A percentile compares a stretch with the other conserved stretches of the same genome.
These are phyloP conservation scores for Catocala sponsa DNA, from an alignment of 2,888 invertebrate species.

Conservation along the genomic window DNA sequence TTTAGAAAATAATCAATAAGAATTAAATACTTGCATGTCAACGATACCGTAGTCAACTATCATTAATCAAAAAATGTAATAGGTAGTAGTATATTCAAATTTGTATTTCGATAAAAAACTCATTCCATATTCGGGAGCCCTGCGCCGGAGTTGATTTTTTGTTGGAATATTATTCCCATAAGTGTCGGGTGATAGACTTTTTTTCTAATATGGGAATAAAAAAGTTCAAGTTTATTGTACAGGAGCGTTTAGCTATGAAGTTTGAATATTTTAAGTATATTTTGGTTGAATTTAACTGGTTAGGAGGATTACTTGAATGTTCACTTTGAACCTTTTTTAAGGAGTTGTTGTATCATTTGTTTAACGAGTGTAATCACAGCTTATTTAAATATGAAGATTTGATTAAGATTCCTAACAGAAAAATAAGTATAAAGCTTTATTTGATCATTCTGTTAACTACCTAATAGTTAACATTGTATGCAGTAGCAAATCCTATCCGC, in stretches of 20 bases:
- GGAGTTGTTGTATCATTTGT: background rate
- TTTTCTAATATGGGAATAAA: constrained; percentile 26
- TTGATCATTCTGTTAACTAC: too few relatives aligned
- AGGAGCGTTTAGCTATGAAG: constrained; percentile 22
- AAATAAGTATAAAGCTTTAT: too few relatives aligned
- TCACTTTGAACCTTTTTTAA: background rate
- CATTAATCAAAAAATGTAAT: constrained; percentile 47
- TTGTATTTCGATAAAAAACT: constrained; percentile 52
- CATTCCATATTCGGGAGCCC: constrained; percentile 60
- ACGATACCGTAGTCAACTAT: constrained; percentile 45
- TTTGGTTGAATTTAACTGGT: constrained; percentile 1
- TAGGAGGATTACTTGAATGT: constrained; percentile 1
- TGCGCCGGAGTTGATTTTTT: constrained; percentile 48
- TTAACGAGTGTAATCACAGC: background rate
- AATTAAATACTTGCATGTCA: constrained; percentile 71
- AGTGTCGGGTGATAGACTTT: constrained; percentile 40
- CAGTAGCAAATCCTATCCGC: too few relatives aligned
- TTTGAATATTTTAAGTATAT: constrained; percentile 21
- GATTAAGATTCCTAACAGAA: too few relatives aligned
- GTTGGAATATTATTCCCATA: constrained; percentile 52
- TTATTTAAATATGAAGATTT: background rate
- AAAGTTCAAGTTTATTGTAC: constrained; percentile 41
- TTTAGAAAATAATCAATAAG: constrained; percentile 71
- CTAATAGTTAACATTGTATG: too few relatives aligned
- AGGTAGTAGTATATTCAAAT: constrained; percentile 61